A percentile compares a stretch with the other conserved stretches of the same genome.
Evolutionary conservation across 2,113 vertebrate species (phyloP).

Genomic region (Bos taurus): ARS-UCD2.0 NC_037331.1:73658001-73658500

Average conservation of each 20-base stretch:
- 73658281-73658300: neutral
- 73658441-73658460: neutral
- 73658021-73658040: neutral
- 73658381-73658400: neutral
- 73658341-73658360: neutral
- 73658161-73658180: neutral
- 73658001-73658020: neutral
- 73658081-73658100: neutral
- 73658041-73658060: neutral
- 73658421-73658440: neutral
- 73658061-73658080: neutral
- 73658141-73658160: neutral
- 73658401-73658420: neutral
- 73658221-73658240: neutral
- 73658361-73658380: neutral
- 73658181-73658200: neutral
- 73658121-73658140: neutral
- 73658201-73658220: neutral
- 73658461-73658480: neutral
- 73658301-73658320: neutral
- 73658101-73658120: neutral
- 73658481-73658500: neutral
- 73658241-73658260: neutral
- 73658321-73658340: neutral
- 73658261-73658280: neutral